Base-by-base conservation (phyloP, 2,888 invertebrate species). In the Campoplex capitator region DNA sequence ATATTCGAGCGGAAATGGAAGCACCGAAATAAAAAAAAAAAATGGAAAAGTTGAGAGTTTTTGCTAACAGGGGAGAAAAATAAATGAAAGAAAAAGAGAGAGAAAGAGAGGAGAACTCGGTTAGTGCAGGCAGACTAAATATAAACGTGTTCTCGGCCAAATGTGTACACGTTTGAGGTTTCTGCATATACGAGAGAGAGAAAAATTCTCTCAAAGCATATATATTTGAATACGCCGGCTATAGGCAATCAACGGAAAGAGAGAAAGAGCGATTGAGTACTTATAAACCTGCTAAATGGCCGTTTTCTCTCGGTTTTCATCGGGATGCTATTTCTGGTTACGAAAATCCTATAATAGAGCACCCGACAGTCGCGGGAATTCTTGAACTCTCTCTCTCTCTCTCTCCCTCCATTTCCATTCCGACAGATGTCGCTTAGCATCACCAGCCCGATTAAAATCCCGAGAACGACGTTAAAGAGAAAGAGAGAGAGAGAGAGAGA, bases 331-430 rank as follows among this genome's bases (percentile, higher is more conserved):
- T 85, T 85, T 85, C 67, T 77, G 85, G 73, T 2, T 71, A 73
- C 81, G 76, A 67, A 83, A 85, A 85, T 65, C 68, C 81, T 81
- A 76, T 85, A 85, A 85, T 85, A 85, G 85, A 70, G 45, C 68
- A 51, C 45, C 62, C 74, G 51, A 51, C 74, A 78, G 65, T 56
- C 77, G 56, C 77, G 56, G 62, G 45, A 79, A 79, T 70, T 70
- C 79, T 79, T 70, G 16, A 70, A 32, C 45, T 62, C 76, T 81
- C 76, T 6, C 71, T 81, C 75, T 23, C 23, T 23, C 23, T 23
- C 23, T 23, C 23, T 23, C 76, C 6, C 71, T 81, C 75, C 35
- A 65, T 80, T 76, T 54, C 54, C 51, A 81, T 71, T 56, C 65
- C 85, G 70, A 79, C 65, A 76, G 81, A 83, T 73, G 71, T 81